Evolutionary conservation across 2,797 vertebrate species (phyloP), one percentile per base, ranked within the genome.

Genomic region (Arrhamphus sclerolepis): DNA sequence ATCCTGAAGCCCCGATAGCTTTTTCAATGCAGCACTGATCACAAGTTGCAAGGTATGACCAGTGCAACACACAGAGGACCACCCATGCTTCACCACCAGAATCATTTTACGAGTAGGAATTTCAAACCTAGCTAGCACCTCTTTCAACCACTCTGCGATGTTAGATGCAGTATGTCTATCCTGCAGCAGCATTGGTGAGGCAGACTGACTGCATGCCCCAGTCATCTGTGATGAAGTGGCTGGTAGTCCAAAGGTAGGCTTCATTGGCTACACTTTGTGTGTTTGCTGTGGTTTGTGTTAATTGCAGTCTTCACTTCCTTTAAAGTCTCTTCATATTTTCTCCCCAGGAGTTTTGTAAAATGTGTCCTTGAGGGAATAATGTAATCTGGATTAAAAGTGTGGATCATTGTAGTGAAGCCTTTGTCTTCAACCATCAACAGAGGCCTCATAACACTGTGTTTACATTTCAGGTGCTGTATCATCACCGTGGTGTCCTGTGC

Each of bases 141-240:
- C 41, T n/a, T 43, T 4, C 1, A 43, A 7, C 41, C 41, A 43
- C n/a, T 3, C 41, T 19, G 41, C 41, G 19, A 43, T 43, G 41
- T 43, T 41, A 16, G 39, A 40, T 57, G 59, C 59, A 2, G 38
- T 72, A 40, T 75, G 41, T 58, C 70, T 72, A 19, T 70, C 50
- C 11, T 75, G 3, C 52, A 68, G 71, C 57, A 58, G 68, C 46
- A 64, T 63, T 53, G 14, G 40, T 43, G 24, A 77, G 53, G 60
- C 56, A 64, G 18, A 64, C 2, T 54, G 52, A 56, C 50, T 61
- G n/a, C 46, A 72, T 59, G 5, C 61, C 20, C 24, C 26, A 52
- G 17, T 66, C 47, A 7, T 29, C 29, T 46, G 3, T 4, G 1
- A 29, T 58, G 40, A 20, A 52, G 5, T 57, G 54, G 20, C 46